Evolutionary conservation across 2,888 invertebrate species (phyloP).

Genomic region (Zonitis immaculata): DNA sequence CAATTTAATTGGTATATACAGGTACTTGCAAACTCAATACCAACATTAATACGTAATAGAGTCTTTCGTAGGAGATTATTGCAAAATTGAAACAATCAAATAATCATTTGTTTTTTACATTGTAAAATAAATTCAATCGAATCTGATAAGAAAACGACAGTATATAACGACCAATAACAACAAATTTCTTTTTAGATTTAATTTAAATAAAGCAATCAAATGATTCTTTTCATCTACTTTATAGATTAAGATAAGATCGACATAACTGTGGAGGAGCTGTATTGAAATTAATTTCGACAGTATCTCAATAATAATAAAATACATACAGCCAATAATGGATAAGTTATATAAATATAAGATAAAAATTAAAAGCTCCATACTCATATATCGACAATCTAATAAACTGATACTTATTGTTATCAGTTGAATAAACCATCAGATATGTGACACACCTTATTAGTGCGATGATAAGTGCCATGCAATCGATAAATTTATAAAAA

Average conservation of each 20-base stretch:
- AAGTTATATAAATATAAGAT: no score
- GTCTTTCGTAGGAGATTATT: neutral
- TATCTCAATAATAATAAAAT: no score
- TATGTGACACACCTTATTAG: constrained; percentile 18
- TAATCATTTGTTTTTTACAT: neutral
- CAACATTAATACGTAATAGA: neutral
- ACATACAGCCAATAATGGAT: no score
- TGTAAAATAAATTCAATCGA: neutral
- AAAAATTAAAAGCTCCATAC: constrained; percentile 12
- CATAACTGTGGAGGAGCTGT: no score
- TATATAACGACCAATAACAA: no score
- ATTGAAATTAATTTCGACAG: neutral
- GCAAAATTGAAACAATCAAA: neutral
- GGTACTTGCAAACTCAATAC: neutral
- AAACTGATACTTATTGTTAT: constrained; percentile 16
- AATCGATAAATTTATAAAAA: neutral
- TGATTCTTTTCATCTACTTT: no score
- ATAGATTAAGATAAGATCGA: no score
- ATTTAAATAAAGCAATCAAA: no score
- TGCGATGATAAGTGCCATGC: neutral
- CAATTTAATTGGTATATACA: neutral
- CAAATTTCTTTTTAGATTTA: no score
- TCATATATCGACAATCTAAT: constrained; percentile 14
- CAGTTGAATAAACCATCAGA: constrained; percentile 17
- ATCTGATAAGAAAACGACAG: neutral